Conservation (phyloP, 2,113 vertebrate genomes). For the Dicrurus megarhynchus region DNA sequence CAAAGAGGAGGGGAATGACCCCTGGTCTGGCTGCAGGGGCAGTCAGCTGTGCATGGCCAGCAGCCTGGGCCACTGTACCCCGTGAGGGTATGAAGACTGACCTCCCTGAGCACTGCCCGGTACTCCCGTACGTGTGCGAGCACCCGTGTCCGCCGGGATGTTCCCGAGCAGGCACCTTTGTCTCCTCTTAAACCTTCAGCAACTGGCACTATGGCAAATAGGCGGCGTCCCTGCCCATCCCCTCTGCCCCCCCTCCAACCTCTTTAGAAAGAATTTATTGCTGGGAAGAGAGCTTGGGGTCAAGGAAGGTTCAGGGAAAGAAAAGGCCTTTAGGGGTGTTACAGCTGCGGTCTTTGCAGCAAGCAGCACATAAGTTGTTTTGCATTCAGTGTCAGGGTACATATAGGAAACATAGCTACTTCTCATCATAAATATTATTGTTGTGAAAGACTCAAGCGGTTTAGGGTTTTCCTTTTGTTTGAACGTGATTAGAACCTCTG, state of each 20-base stretch:
- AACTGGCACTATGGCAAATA: not conserved
- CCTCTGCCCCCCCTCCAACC: not conserved
- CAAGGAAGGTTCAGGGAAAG: conserved; percentile 18
- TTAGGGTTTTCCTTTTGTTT: not conserved
- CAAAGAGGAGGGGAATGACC: not conserved
- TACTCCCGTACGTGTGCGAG: not conserved
- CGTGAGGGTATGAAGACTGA: not conserved
- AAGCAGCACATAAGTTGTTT: not conserved
- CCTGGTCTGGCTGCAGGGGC: not conserved
- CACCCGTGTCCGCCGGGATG: rapidly evolving
- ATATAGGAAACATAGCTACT: not conserved
- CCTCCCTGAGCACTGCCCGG: not conserved
- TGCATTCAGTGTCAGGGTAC: not conserved
- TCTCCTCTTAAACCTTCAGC: not conserved
- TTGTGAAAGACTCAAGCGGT: not conserved
- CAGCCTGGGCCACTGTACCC: not conserved
- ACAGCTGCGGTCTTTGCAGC: not conserved
- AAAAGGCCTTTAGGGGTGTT: not conserved
- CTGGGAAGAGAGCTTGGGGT: not conserved
- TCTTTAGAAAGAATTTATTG: not conserved
- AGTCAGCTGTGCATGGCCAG: not conserved
- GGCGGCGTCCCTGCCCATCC: not conserved
- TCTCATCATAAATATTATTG: not conserved
- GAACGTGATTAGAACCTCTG: not conserved
- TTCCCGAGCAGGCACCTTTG: not conserved